Percentiles rank a stretch among this genome's conserved stretches.
These are phyloP conservation scores for Hypolimnas misippus DNA, from an alignment of 2,888 invertebrate species.

Conservation along the genomic window DNA sequence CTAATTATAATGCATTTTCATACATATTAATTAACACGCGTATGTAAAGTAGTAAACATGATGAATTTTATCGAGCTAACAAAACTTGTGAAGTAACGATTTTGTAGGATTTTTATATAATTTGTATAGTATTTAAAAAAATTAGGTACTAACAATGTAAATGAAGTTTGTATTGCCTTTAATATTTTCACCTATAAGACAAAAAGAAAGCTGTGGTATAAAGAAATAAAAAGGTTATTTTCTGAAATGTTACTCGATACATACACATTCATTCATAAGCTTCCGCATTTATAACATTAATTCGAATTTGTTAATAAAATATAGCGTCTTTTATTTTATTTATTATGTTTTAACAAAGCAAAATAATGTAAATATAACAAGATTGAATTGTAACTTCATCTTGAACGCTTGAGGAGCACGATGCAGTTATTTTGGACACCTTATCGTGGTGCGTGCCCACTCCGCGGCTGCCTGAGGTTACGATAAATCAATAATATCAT, in stretches of 20 bases:
- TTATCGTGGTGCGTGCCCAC: constrained; percentile 69
- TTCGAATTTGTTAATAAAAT: too few species aligned
- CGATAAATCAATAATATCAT: constrained; percentile 75
- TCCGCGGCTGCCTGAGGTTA: constrained; percentile 64
- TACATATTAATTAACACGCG: constrained; percentile 43
- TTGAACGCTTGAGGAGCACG: constrained; percentile 65
- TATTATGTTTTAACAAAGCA: constrained; percentile 9
- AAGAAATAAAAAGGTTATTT: too few species aligned
- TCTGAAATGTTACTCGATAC: too few species aligned
- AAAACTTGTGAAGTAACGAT: constrained; percentile 4
- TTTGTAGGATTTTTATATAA: constrained; percentile 1
- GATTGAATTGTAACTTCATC: constrained; percentile 63
- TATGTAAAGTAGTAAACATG: constrained; percentile 34
- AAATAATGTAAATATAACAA: constrained; percentile 33
- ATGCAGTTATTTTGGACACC: constrained; percentile 77
- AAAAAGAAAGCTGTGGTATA: too few species aligned
- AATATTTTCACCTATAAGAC: too few species aligned
- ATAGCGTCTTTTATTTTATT: constrained; percentile 6
- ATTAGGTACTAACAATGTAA: neutral
- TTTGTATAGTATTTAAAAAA: neutral
- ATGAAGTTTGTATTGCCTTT: neutral
- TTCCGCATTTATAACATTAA: too few species aligned
- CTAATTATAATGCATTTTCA: constrained; percentile 48
- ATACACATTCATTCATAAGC: too few species aligned
- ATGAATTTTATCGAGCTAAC: neutral